phyloP scores from a whole-genome alignment of 2,113 vertebrate species.

The Seriola quinqueradiata region DNA sequence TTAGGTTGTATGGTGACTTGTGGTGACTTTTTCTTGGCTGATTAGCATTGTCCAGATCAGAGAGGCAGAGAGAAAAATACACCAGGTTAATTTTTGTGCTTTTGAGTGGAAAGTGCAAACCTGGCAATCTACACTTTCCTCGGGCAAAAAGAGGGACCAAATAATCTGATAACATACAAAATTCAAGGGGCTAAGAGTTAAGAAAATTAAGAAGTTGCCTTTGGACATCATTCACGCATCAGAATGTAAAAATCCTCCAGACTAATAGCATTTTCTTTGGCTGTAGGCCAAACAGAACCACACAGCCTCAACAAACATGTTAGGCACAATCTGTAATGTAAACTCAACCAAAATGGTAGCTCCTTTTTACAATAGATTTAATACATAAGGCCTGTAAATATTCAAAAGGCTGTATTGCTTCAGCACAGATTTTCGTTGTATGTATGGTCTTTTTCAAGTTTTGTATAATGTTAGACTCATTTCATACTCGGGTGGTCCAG shows the following conservation, averaged over 20 bases:
- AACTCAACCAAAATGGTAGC: too few species aligned
- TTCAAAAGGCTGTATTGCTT: too few species aligned
- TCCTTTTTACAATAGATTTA: not conserved
- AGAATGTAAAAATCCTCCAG: not conserved
- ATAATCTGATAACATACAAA: conserved; percentile 14
- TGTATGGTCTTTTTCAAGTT: not conserved
- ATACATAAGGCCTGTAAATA: not conserved
- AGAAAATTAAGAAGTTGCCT: not conserved
- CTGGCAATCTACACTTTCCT: not conserved
- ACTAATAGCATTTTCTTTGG: not conserved
- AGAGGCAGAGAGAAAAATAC: not conserved
- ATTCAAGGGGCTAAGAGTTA: not conserved
- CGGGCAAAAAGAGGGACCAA: not conserved
- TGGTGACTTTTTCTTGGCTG: not conserved
- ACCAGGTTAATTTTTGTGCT: conserved; percentile 6
- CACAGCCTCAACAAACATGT: not conserved
- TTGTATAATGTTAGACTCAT: not conserved
- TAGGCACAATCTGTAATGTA: not conserved
- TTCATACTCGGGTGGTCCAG: not conserved
- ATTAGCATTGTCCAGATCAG: conserved; percentile 10
- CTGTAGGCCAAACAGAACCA: not conserved
- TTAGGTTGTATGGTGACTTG: not conserved
- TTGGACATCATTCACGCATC: not conserved
- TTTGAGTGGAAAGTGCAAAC: conserved; percentile 3
- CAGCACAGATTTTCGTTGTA: not conserved